Conservation (phyloP, 2,113 vertebrate species). For the Murina feae region DNA sequence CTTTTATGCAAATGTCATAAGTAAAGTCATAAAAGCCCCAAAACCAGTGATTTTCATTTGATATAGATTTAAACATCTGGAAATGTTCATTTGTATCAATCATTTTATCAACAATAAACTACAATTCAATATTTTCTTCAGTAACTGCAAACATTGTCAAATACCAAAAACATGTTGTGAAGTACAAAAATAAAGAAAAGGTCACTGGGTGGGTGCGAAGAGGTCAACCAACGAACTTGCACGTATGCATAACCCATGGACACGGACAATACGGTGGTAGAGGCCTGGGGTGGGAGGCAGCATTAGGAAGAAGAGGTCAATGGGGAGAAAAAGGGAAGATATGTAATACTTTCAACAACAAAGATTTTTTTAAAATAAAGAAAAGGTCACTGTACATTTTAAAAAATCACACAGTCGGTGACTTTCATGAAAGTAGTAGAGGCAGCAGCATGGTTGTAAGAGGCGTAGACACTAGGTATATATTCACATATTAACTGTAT, state of each 20-base stretch:
- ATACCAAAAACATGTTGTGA: background rate
- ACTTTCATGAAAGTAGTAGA: background rate
- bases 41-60: background rate
- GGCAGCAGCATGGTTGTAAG: background rate
- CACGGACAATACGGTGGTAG: too few species aligned
- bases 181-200: background rate
- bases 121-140: background rate
- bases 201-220: too few species aligned
- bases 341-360: too few species aligned
- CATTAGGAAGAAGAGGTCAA: too few species aligned
- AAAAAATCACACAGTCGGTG: background rate
- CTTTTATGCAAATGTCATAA: background rate
- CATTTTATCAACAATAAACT: background rate
- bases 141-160: background rate
- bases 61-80: background rate
- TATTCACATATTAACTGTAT: background rate
- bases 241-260: too few species aligned
- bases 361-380: background rate
- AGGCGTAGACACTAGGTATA: background rate
- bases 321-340: too few species aligned
- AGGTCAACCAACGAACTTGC: too few species aligned
- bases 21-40: background rate
- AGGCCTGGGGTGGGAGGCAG: too few species aligned
- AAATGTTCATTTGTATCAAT: background rate
- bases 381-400: background rate